Conservation (phyloP, 2,888 invertebrate species). For the Apeira syringaria region DNA sequence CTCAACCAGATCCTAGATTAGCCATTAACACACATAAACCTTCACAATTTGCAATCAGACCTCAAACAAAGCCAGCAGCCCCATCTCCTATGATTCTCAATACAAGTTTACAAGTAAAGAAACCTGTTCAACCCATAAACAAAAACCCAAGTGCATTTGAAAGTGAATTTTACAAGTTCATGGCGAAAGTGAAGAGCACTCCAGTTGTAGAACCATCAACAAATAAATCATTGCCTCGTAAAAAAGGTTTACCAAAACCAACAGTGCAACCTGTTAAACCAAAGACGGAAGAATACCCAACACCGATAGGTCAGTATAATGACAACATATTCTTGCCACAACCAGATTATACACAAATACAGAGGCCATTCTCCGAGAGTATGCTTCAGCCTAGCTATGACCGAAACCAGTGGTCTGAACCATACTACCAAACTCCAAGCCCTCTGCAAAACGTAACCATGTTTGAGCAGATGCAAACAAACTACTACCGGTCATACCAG, state of each 20-base stretch:
- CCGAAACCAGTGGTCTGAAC: constrained; percentile 45
- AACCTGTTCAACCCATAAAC: constrained; percentile 55
- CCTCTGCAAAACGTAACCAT: constrained; percentile 30
- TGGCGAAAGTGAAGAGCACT: constrained; percentile 33
- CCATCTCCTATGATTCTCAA: neutral
- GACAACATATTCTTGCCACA: constrained; percentile 61
- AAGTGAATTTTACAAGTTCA: constrained; percentile 71
- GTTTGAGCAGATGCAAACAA: constrained; percentile 52
- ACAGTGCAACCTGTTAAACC: neutral
- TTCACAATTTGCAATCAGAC: constrained; percentile 3
- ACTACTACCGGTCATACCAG: constrained; percentile 63
- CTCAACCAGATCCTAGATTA: neutral
- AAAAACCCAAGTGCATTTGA: constrained; percentile 72
- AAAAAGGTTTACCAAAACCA: constrained; percentile 9
- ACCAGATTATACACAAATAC: constrained; percentile 16
- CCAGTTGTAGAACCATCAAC: constrained; percentile 2
- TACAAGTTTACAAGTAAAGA: constrained; percentile 43
- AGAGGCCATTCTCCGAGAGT: constrained; percentile 4
- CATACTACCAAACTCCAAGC: constrained; percentile 38
- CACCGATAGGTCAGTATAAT: constrained; percentile 70
- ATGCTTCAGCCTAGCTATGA: constrained; percentile 27
- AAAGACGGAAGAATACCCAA: constrained; percentile 27
- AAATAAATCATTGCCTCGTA: constrained; percentile 17
- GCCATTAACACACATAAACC: neutral
- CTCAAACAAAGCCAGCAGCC: neutral